A percentile compares a stretch with the other conserved stretches of the same genome.
These are phyloP conservation scores for Limanda limanda DNA, from an alignment of 2,113 vertebrate species.

Conservation along the genomic window DNA sequence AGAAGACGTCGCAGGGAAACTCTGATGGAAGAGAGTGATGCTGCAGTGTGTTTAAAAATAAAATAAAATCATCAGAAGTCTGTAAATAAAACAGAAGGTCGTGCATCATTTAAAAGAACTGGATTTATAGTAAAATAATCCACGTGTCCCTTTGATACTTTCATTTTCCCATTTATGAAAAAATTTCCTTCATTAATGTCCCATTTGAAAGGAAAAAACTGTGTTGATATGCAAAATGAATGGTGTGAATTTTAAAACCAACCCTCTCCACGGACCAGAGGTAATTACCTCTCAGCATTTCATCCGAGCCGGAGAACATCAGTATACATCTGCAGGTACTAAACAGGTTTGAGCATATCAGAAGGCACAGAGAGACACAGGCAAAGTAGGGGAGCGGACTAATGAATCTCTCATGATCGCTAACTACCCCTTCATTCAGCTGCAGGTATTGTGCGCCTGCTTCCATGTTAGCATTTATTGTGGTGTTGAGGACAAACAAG, in stretches of 20 bases:
- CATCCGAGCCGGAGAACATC: constrained; percentile 16
- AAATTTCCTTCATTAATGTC: background rate
- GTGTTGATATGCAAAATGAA: constrained; percentile 6
- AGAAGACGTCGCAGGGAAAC: constrained; percentile 33
- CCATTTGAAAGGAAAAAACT: constrained; percentile 8
- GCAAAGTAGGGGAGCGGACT: constrained; percentile 28
- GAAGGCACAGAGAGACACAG: background rate
- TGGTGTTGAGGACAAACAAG: constrained; percentile 78
- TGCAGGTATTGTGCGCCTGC: constrained; percentile 47
- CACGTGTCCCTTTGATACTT: constrained; percentile 10
- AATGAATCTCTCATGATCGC: constrained; percentile 66
- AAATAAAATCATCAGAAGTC: background rate
- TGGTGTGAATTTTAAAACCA: constrained; percentile 7
- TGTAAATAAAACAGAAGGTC: constrained; percentile 16
- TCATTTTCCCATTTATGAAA: background rate
- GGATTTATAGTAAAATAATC: background rate
- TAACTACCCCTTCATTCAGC: constrained; percentile 64
- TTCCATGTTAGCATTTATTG: constrained; percentile 74
- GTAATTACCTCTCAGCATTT: constrained; percentile 37
- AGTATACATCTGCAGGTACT: constrained; percentile 38
- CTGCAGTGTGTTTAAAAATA: background rate
- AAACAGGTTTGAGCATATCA: constrained; percentile 38
- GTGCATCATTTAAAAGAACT: constrained; percentile 7
- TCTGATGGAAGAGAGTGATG: constrained; percentile 7
- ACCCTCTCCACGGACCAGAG: background rate